Evolutionary conservation across 2,797 vertebrate genomes (phyloP), one percentile per base, ranked within the genome.

Genomic region (Remorina albescens): DNA sequence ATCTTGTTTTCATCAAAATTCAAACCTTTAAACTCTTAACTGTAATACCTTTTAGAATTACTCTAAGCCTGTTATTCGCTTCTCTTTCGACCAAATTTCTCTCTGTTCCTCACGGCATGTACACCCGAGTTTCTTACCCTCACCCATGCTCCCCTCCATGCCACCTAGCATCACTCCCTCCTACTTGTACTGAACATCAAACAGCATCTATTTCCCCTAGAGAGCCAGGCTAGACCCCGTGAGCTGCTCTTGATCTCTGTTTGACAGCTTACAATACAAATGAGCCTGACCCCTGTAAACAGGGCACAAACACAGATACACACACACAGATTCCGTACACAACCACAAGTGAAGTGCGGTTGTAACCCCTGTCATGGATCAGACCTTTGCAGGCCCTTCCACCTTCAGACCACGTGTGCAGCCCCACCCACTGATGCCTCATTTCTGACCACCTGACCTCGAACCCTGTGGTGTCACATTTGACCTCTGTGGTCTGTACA

Each of bases 181-280:
- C 67, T 42, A 32, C 71, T 75, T 6, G 0, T 19, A 16, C 56
- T 21, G 21, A 83, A 85, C 80, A 87, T 88, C 82, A 87, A 88
- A 88, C 79, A 78, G 76, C 83, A 79, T 85, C 67, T 59, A 75
- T 82, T 83, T 85, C 62, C 87, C 73, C 80, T 21, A 56, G 74
- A 83, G 75, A 81, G 80, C 63, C 78, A 73, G 59, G 76, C 71
- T 23, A 30, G 59, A 61, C 77, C 75, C 75, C 42, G 66, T 49
- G 81, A 77, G 82, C 74, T 44, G 63, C 78, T 89, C 83, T 87
- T 92, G 86, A 92, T 89, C 84, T 88, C 75, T 82, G 81, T 93
- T 90, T 88, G 89, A 92, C 89, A 90, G 88, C 82, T 78, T 82
- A 93, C 91, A 94, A 91, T 82, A 93, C 91, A 94, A 91, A 93